Evolutionary conservation across 2,797 vertebrate species (phyloP), one percentile per base, ranked within the genome.

Genomic region (Decapterus maruadsi): DNA sequence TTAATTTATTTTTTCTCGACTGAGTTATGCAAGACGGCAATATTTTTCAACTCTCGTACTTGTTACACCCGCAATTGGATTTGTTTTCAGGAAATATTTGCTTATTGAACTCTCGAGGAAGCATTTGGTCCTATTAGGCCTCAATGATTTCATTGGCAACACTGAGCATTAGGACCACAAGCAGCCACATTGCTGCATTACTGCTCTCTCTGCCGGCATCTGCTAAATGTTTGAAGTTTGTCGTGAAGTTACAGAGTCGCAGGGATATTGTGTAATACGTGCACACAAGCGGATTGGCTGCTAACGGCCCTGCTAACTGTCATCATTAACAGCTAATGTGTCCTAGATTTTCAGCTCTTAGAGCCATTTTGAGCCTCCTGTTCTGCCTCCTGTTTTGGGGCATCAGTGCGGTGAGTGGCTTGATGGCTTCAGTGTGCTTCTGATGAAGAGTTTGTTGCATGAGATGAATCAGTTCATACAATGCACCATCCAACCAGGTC

Each of bases 61-160:
- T 60, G 31, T 70, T 74, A 71, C 22, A 61, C 50, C 40, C 70
- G n/a, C 38, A 72, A 79, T 78, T 78, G 46, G 65, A 80, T 83
- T 81, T 26, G 66, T 75, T 90, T 77, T 81, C 75, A 62, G 68
- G 79, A 87, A 77, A 70, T 79, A 76, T 85, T 87, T 84, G 53
- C 62, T 69, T 70, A 65, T 75, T 72, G 26, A 81, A 69, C 72
- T 53, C 73, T 56, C 46, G 36, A 69, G 67, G 79, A 79, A 60
- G 68, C 48, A 59, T 82, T 82, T 75, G 58, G 65, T 80, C 53
- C 65, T 45, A 67, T 77, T 84, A 67, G 57, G 50, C 59, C 61
- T 71, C 54, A 76, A 1, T 57, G 71, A 80, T 61, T 77, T 75
- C 48, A 55, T 67, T 50, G 58, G 57, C 73, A 80, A 40, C 19